Base-by-base conservation (phyloP, 2,888 invertebrate species). In the Bombylius discolor region DNA sequence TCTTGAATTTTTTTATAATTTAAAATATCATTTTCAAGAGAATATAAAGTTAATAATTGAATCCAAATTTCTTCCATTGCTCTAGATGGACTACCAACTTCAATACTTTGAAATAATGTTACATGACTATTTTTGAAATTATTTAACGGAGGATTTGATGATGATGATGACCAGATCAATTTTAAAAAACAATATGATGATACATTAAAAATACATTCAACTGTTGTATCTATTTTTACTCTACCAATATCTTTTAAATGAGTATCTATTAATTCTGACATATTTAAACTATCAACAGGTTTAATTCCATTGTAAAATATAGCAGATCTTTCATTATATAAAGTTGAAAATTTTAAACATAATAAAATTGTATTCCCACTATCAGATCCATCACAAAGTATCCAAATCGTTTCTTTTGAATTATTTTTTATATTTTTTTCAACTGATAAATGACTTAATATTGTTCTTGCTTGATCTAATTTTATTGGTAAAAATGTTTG, bases 311-410 rank as follows among this genome's bases (percentile, higher is more conserved):
- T 60, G 54, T 65, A 73, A 3, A 53, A 63, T 5, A 72, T 59
- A 11, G 69, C 62, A 13, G 73, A 72, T 6, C 72, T 67, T n/a
- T 60, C 62, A 51, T 67, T 66, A 14, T 62, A 62, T 2, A 56
- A 57, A 1, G 55, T 49, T n/a, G 60, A 58, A 36, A 67, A 70
- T 47, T 71, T 69, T 47, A 66, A 66, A 51, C 69, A 66, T 9
- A 71, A 53, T 1, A 73, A 49, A 23, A 69, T 59, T 0, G 68
- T 70, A 14, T 80, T 75, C 47, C 79, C 75, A 5, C 55, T 52
- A 65, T 84, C 80, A 1, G 77, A 32, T 81, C 77, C 57, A 76
- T 77, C 59, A 83, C 84, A 77, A 79, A 84, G 62, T 82, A 78
- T 53, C 87, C 83, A 66, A 69, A 78, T 57, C 69, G 77, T 67